Percentiles rank a stretch among this genome's conserved stretches.
phyloP scores from a whole-genome alignment of 2,797 vertebrate genomes.

The Pygocentrus nattereri region DNA sequence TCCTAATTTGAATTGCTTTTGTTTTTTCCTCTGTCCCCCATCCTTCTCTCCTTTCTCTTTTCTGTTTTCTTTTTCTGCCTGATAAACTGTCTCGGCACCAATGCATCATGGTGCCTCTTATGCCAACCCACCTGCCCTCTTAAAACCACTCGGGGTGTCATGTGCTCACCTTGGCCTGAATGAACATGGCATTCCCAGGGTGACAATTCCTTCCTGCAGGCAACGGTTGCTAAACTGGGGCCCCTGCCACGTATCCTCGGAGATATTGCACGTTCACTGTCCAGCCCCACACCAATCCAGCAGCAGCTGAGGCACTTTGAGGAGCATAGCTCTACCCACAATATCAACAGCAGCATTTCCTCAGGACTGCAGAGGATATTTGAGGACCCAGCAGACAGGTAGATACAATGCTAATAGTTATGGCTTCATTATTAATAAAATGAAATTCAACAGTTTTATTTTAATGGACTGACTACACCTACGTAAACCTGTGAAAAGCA shows the following conservation, averaged over 20 bases:
- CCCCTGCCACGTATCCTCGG: constrained; percentile 94
- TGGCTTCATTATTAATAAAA: too few relatives aligned
- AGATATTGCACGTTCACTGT: constrained; percentile 89
- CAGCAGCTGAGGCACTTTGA: constrained; percentile 87
- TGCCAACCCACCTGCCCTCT: constrained; percentile 70
- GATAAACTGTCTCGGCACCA: constrained; percentile 81
- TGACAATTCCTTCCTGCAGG: constrained; percentile 99
- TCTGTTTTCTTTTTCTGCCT: constrained; percentile 62
- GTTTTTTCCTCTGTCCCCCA: constrained; percentile 86
- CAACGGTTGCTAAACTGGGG: constrained; percentile 93
- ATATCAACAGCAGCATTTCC: constrained; percentile 90
- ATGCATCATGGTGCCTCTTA: constrained; percentile 85
- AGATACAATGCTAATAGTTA: background rate
- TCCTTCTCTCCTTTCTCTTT: constrained; percentile 73
- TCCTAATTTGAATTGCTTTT: constrained; percentile 87
- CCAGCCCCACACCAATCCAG: constrained; percentile 85
- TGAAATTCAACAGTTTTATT: too few relatives aligned
- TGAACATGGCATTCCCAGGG: constrained; percentile 86
- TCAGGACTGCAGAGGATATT: constrained; percentile 95
- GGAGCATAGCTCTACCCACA: constrained; percentile 88
- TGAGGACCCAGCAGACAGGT: constrained; percentile 91
- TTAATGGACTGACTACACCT: background rate
- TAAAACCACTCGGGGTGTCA: constrained; percentile 45
- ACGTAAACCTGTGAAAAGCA: background rate
- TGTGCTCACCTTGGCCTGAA: constrained; percentile 73